Conservation (phyloP, 2,888 invertebrate genomes). For the Ormia ochracea region DNA sequence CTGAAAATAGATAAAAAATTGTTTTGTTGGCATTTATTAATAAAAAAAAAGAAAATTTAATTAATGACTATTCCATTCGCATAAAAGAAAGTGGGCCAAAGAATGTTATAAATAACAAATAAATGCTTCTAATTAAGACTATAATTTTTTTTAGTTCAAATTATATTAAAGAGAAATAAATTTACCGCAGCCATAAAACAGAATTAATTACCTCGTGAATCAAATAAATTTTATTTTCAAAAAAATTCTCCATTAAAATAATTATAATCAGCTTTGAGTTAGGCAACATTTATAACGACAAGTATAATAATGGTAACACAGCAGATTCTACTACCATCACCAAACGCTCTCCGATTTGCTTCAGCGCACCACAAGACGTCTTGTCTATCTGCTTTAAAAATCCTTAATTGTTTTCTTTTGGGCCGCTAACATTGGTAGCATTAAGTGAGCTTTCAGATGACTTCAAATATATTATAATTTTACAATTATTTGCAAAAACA, state of each 20-base stretch:
- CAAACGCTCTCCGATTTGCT: too few species aligned
- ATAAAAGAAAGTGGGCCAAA: background rate
- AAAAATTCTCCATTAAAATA: background rate
- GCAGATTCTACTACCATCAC: too few species aligned
- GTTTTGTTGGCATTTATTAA: background rate
- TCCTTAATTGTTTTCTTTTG: too few species aligned
- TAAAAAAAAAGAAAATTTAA: background rate
- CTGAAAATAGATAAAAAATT: background rate
- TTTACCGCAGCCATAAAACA: background rate
- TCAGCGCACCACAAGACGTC: too few species aligned
- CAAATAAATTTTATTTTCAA: background rate
- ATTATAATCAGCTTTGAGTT: background rate
- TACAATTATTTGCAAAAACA: too few species aligned
- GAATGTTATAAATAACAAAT: background rate
- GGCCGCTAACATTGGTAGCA: too few species aligned
- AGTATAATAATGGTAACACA: background rate
- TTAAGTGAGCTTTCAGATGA: too few species aligned
- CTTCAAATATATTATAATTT: too few species aligned
- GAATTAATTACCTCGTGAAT: background rate
- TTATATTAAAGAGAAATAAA: background rate
- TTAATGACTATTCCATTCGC: background rate
- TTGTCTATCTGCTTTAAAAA: too few species aligned
- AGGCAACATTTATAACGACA: background rate
- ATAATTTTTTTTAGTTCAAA: background rate
- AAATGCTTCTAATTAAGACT: background rate